Conservation (phyloP, 2,888 invertebrate genomes). For the Coremacera marginata region DNA sequence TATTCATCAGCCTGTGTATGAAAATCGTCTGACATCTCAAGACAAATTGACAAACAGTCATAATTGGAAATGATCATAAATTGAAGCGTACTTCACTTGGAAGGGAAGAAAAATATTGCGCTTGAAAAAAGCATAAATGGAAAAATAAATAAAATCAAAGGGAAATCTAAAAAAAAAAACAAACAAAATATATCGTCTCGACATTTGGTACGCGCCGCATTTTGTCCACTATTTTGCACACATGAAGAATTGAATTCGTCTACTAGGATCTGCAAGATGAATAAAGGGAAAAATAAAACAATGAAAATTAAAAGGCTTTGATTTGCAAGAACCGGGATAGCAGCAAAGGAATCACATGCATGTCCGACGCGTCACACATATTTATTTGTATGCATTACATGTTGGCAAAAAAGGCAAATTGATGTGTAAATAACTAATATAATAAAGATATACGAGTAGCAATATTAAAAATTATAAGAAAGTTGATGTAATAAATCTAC, state of each 20-base stretch:
- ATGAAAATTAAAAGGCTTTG: background rate
- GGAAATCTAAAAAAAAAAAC: background rate
- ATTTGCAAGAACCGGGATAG: background rate
- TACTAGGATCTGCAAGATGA: background rate
- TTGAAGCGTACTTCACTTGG: constrained; percentile 1
- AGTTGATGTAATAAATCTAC: too few relatives aligned
- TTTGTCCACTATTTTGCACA: constrained; percentile 3
- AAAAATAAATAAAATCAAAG: background rate
- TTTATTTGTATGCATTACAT: background rate
- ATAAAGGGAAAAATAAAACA: background rate
- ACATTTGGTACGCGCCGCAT: background rate
- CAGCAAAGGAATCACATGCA: background rate
- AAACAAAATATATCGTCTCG: background rate
- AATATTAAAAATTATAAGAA: too few relatives aligned
- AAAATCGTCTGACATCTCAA: background rate
- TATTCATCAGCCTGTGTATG: too few relatives aligned
- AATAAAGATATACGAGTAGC: background rate
- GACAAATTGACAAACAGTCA: constrained; percentile 10
- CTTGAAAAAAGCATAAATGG: background rate
- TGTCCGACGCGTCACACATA: background rate
- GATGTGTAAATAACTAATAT: background rate
- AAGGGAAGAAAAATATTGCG: constrained; percentile 17
- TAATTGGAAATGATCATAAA: constrained; percentile 16
- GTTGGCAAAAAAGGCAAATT: background rate
- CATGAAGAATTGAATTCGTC: constrained; percentile 16